These are phyloP conservation scores for Diadophis punctatus DNA, from an alignment of 2,113 vertebrate species.

Conservation along the genomic window DNA sequence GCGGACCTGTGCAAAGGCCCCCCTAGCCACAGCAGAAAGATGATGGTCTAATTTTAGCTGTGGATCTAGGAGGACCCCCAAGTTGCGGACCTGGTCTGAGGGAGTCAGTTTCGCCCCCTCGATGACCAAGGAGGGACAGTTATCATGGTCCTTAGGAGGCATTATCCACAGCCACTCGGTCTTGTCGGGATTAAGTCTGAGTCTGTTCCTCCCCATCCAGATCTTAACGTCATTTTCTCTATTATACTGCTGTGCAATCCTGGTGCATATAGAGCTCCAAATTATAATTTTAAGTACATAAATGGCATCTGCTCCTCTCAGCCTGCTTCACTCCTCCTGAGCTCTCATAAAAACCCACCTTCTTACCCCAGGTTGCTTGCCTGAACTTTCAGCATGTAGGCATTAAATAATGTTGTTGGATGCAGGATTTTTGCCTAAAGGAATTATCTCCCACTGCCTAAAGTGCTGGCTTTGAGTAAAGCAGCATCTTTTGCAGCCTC, in stretches of 20 bases:
- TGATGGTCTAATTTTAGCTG: too few relatives aligned
- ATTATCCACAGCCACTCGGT: too few relatives aligned
- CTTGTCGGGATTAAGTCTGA: too few relatives aligned
- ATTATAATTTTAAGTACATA: not conserved
- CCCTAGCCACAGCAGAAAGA: too few relatives aligned
- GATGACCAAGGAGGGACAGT: too few relatives aligned
- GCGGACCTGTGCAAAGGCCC: too few relatives aligned
- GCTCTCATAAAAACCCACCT: not conserved
- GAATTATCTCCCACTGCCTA: not conserved
- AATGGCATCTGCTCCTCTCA: not conserved
- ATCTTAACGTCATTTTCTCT: too few relatives aligned
- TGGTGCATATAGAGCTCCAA: not conserved
- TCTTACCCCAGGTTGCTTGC: not conserved
- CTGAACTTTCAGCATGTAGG: not conserved
- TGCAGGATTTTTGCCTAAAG: not conserved
- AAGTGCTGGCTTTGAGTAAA: conserved; percentile 2
- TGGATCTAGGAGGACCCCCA: too few relatives aligned
- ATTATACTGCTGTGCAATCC: not conserved
- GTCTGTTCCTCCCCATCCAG: too few relatives aligned
- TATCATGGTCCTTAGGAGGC: too few relatives aligned
- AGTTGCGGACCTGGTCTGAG: too few relatives aligned
- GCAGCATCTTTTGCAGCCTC: conserved; percentile 3
- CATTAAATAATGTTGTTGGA: not conserved
- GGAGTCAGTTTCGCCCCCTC: too few relatives aligned
- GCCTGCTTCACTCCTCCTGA: not conserved